These are phyloP conservation scores for Strongylocentrotus purpuratus DNA, from an alignment of 35 echinoderm and acorn worm genomes.

Conservation along the genomic window DNA sequence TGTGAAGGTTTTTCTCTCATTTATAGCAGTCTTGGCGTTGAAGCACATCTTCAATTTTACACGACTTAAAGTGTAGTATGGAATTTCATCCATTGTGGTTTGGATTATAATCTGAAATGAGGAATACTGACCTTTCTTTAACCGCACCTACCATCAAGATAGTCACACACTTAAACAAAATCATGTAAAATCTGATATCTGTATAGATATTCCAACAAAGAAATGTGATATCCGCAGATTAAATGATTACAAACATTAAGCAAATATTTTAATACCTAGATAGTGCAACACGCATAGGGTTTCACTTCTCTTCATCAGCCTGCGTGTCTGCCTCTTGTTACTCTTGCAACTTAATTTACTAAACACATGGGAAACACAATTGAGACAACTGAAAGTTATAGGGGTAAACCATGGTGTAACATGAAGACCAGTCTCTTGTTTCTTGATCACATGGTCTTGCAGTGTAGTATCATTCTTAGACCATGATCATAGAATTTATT, in stretches of 20 bases:
- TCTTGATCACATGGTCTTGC: too few relatives aligned
- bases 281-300: background rate
- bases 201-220: background rate
- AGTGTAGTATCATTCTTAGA: too few relatives aligned
- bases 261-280: background rate
- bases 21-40: background rate
- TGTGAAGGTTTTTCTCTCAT: background rate
- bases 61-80: background rate
- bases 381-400: background rate
- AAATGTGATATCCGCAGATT: background rate
- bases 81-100: background rate
- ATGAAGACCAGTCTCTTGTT: background rate
- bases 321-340: background rate
- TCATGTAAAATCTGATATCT: background rate
- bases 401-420: background rate
- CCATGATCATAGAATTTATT: too few relatives aligned
- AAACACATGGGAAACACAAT: background rate
- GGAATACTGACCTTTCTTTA: background rate
- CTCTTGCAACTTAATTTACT: background rate
- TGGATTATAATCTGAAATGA: background rate
- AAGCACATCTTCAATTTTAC: background rate
- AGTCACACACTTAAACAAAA: background rate
- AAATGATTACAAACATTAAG: background rate
- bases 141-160: background rate
- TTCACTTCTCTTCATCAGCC: background rate